phyloP scores from a whole-genome alignment of 2,888 invertebrate species.

The Nephrotoma flavescens region DNA sequence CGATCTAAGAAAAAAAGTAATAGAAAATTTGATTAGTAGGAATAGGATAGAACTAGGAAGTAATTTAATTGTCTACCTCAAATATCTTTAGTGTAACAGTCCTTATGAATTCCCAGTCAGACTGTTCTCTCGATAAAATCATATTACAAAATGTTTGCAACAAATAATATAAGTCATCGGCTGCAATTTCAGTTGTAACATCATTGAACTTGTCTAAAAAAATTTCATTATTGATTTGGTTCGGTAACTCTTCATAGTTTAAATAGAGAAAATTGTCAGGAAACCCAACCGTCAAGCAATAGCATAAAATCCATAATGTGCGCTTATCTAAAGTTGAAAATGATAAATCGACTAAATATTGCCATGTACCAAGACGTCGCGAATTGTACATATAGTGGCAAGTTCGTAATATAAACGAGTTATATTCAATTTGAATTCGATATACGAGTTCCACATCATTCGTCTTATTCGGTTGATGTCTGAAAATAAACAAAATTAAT shows the following conservation, averaged over 20 bases:
- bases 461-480: conserved; percentile 22
- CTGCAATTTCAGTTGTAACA: conserved; percentile 44
- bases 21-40: conserved; percentile 1
- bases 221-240: conserved; percentile 14
- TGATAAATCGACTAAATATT: conserved; percentile 64
- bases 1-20: conserved; percentile 39
- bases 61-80: conserved; percentile 34
- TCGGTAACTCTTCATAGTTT: conserved; percentile 7
- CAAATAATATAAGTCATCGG: conserved; percentile 62
- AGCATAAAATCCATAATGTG: conserved; percentile 51
- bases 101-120: conserved; percentile 49
- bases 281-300: conserved; percentile 43
- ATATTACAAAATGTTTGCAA: conserved; percentile 67
- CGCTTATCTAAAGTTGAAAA: conserved; percentile 41
- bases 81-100: conserved; percentile 52
- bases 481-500: conserved; percentile 9
- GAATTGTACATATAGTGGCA: conserved; percentile 54
- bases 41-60: too few species aligned
- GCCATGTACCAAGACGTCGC: conserved; percentile 61
- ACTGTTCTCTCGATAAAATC: conserved; percentile 46
- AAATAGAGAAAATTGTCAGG: conserved; percentile 20
- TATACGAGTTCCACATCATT: conserved; percentile 35
- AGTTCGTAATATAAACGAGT: conserved; percentile 54
- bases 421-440: conserved; percentile 54
- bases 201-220: conserved; percentile 45